Evolutionary conservation across 2,113 vertebrate species (phyloP), one percentile per base, ranked within the genome.

Genomic region (Pleuronectes platessa): DNA sequence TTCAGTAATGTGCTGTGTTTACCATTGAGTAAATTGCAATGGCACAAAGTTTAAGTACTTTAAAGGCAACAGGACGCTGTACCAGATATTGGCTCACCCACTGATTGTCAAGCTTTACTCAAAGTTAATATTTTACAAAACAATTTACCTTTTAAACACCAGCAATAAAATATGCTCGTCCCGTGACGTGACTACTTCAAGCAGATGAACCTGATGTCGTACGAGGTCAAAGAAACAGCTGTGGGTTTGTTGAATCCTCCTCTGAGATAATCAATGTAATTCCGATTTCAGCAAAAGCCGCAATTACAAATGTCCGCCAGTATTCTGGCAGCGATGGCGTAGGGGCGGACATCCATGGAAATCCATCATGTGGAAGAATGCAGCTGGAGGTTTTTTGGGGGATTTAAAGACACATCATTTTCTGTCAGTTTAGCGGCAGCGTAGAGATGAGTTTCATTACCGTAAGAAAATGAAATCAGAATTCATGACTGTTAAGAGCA

Each of bases 381-480:
- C 58, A 79, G 37, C 37, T 61, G 14, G 24, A 23, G 21, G 18
- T 31, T 59, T 68, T 13, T 7, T 31, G 49, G 24, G 24, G 27
- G 54, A 75, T 12, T 74, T 70, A 31, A 26, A 21, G 13, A 53
- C 26, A 40, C 40, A 47, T 64, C 0, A 42, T 67, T 58, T 42
- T 42, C 40, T 42, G 40, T 42, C 40, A 12, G 12, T 37, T 37
- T 37, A 37, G 35, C 9, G 9, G 9, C 63, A 26, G 71, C 61
- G 51, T 37, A n/a, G 27, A 64, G 31, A 64, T 60, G 62, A 76
- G 66, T 62, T 67, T 61, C 78, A 89, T 42, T 12, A 42, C 12
- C 40, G 2, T 64, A 62, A 61, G 35, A 79, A 81, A 81, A 76
- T 69, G 14, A 83, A 78, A 84, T 74, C 35, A 18, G 54, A 68